Percentiles rank a stretch among this genome's conserved stretches.
Conservation (phyloP, 92 coral and sea anemone species). For the Actinernus sp. region DNA sequence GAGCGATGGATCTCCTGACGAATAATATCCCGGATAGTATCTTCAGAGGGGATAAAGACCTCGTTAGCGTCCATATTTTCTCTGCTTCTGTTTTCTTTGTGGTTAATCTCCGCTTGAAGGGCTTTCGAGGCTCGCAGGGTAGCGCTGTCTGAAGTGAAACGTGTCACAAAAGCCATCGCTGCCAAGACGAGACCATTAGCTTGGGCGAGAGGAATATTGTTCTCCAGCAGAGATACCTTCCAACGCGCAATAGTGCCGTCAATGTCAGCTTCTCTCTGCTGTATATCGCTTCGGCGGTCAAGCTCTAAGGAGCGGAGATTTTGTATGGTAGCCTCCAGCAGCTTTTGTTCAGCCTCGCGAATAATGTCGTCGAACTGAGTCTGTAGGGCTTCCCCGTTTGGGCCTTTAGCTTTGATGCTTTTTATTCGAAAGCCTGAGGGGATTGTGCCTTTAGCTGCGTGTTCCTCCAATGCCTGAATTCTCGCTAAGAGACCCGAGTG, state of each 20-base stretch:
- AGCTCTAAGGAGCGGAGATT: slow-evolving; percentile 22
- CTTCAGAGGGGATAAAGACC: too few species aligned
- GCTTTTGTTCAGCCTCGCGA: slow-evolving; percentile 33
- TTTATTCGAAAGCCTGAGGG: slow-evolving; percentile 36
- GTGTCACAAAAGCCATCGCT: slow-evolving; percentile 4
- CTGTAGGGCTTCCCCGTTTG: slow-evolving; percentile 27
- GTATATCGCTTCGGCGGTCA: slow-evolving; percentile 2
- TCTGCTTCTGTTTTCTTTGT: too few species aligned
- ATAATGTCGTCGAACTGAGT: too few species aligned
- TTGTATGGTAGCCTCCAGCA: slow-evolving; percentile 31
- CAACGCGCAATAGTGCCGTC: slow-evolving; percentile 34
- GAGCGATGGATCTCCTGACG: slow-evolving; percentile 1
- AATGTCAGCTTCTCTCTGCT: slow-evolving; percentile 11
- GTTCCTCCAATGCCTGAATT: slow-evolving; percentile 19
- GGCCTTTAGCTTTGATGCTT: slow-evolving; percentile 36
- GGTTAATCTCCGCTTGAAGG: too few species aligned
- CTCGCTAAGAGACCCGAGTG: slow-evolving; percentile 26
- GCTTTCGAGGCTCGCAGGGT: slow-evolving; percentile 10
- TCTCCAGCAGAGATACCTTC: slow-evolving; percentile 19
- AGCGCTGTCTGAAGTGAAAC: slow-evolving; percentile 1
- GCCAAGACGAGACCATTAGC: slow-evolving; percentile 10
- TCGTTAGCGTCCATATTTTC: too few species aligned
- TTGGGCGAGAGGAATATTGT: background rate
- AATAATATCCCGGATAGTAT: too few species aligned
- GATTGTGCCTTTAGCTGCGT: background rate